Conservation (phyloP, 2,797 vertebrate species). For the Pseudochirops corinnae region DNA sequence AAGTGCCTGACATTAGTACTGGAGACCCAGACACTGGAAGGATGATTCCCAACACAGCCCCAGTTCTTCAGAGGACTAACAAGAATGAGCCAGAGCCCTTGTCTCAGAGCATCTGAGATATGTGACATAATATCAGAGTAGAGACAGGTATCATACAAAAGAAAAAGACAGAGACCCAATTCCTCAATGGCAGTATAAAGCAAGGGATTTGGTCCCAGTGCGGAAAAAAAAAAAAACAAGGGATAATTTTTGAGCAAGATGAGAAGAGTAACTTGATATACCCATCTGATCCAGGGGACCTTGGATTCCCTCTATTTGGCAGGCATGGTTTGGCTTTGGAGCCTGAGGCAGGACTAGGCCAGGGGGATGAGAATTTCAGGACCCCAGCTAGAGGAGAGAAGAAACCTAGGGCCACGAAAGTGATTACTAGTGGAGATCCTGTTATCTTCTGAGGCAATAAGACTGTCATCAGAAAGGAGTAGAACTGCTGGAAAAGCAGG, state of each 20-base stretch:
- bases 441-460: background rate
- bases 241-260: background rate
- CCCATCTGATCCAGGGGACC: background rate
- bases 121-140: background rate
- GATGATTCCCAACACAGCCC: background rate
- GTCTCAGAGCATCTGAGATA: background rate
- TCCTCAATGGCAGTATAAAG: background rate
- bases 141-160: background rate
- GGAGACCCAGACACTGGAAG: background rate
- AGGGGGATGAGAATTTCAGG: background rate
- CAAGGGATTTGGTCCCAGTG: background rate
- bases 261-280: background rate
- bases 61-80: background rate
- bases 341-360: background rate
- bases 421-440: background rate
- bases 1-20: background rate
- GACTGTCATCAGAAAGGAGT: background rate
- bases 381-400: background rate
- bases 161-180: background rate
- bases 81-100: background rate
- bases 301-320: background rate
- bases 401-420: background rate
- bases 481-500: constrained; percentile 19
- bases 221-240: background rate
- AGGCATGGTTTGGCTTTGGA: background rate